Conservation (phyloP, 2,888 invertebrate genomes). For the Alviniconcha strummeri region DNA sequence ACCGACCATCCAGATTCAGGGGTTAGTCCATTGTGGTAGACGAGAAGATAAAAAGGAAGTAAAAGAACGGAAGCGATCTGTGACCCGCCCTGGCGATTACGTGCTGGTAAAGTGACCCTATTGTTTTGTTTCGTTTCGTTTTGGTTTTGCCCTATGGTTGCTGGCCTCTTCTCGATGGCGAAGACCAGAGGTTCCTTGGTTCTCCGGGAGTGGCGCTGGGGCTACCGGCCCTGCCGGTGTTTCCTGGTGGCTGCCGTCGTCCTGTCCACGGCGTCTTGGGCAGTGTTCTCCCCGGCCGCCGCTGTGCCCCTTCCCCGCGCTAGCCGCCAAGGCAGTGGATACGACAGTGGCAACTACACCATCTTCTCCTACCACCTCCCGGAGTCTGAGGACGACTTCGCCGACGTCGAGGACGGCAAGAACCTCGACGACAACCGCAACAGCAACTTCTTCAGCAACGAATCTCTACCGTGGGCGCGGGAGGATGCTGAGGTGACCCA, state of each 20-base stretch:
- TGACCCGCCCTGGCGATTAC: no score
- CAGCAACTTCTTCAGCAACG: slow-evolving; percentile 20
- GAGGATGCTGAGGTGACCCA: neutral
- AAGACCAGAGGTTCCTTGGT: neutral
- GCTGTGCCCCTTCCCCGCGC: slow-evolving; percentile 27
- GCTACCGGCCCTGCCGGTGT: no score
- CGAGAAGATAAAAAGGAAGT: no score
- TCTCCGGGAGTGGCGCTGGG: neutral
- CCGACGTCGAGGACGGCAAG: slow-evolving; percentile 10
- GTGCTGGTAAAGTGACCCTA: no score
- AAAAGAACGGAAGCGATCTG: no score
- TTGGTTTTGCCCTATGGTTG: no score
- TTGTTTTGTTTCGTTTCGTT: no score
- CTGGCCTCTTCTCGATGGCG: neutral
- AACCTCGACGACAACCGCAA: slow-evolving; percentile 24
- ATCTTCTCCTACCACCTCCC: slow-evolving; percentile 43
- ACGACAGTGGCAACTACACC: slow-evolving; percentile 36
- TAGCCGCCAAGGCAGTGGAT: slow-evolving; percentile 31
- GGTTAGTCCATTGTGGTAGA: no score
- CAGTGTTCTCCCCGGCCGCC: slow-evolving; percentile 16
- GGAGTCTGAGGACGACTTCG: slow-evolving; percentile 38
- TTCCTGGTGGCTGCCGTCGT: no score
- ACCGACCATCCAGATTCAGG: no score
- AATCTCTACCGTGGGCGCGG: neutral
- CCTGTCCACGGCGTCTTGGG: neutral